These are phyloP conservation scores for Stenopsyche tienmushanensis DNA, from an alignment of 1,140 invertebrate species.

Conservation along the genomic window DNA sequence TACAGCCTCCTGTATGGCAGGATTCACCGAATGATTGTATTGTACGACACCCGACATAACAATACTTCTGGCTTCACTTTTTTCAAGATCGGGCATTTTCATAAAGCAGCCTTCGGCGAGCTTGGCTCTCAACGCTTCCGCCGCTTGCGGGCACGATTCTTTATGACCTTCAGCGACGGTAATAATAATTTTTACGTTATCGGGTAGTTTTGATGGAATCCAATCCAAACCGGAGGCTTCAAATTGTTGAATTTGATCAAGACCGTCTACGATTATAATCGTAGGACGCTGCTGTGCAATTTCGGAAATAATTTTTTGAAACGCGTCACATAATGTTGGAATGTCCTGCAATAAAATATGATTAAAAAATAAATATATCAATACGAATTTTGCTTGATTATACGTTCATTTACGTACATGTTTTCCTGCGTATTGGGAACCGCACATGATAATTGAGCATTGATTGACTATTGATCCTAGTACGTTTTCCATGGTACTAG, in stretches of 20 bases:
- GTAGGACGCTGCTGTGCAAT: slow-evolving; percentile 59
- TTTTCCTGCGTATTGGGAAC: slow-evolving; percentile 59
- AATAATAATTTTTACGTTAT: slow-evolving; percentile 70
- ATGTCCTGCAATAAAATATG: slow-evolving; percentile 51
- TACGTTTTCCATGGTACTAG: slow-evolving; percentile 64
- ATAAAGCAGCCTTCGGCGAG: slow-evolving; percentile 48
- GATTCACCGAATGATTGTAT: slow-evolving; percentile 64
- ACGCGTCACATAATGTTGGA: slow-evolving; percentile 53
- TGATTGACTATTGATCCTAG: slow-evolving; percentile 69
- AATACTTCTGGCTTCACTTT: slow-evolving; percentile 55
- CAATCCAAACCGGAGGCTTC: slow-evolving; percentile 59
- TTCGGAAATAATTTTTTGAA: slow-evolving; percentile 56
- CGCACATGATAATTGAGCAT: slow-evolving; percentile 62
- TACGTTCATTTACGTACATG: slow-evolving; percentile 56
- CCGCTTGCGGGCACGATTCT: slow-evolving; percentile 49
- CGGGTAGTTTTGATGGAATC: slow-evolving; percentile 67
- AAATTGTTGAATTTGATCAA: slow-evolving; percentile 63
- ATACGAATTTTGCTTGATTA: background rate
- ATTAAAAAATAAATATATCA: slow-evolving; percentile 4
- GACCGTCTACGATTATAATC: slow-evolving; percentile 70
- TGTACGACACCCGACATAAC: slow-evolving; percentile 59
- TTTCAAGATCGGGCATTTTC: slow-evolving; percentile 54
- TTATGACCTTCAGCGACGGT: slow-evolving; percentile 64
- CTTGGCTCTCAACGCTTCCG: slow-evolving; percentile 49
- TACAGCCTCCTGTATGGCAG: slow-evolving; percentile 60